Conservation (phyloP, 2,113 vertebrate species). For the Lycocorax pyrrhopterus region DNA sequence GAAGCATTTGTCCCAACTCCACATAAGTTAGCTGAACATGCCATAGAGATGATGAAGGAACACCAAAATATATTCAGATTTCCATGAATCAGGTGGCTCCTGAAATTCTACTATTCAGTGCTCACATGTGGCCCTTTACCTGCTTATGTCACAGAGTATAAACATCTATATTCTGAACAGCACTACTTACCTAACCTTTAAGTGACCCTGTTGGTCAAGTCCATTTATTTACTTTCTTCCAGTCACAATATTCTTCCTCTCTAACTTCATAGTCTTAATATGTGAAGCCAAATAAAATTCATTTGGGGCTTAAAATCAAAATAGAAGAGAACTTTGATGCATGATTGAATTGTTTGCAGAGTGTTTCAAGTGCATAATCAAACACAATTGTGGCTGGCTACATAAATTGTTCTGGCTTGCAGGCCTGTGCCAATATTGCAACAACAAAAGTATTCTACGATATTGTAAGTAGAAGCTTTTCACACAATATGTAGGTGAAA, state of each 20-base stretch:
- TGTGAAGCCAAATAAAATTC: not conserved
- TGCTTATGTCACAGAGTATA: not conserved
- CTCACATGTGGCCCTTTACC: not conserved
- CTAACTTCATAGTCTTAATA: not conserved
- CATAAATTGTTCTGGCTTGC: not conserved
- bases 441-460: not conserved
- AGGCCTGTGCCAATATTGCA: not conserved
- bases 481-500: not conserved
- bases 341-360: not conserved
- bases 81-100: not conserved
- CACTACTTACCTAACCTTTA: not conserved
- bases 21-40: not conserved
- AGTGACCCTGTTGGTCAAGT: not conserved
- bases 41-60: not conserved
- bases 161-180: not conserved
- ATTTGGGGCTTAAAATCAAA: not conserved
- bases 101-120: not conserved
- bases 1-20: not conserved
- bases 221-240: not conserved
- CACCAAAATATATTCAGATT: not conserved
- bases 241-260: not conserved
- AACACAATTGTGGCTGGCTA: not conserved
- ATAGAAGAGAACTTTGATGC: not conserved
- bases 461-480: not conserved
- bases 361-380: not conserved